A percentile compares a stretch with the other conserved stretches of the same genome.
Conservation (phyloP, 2,797 vertebrate species). For the Tangara arthus region DNA sequence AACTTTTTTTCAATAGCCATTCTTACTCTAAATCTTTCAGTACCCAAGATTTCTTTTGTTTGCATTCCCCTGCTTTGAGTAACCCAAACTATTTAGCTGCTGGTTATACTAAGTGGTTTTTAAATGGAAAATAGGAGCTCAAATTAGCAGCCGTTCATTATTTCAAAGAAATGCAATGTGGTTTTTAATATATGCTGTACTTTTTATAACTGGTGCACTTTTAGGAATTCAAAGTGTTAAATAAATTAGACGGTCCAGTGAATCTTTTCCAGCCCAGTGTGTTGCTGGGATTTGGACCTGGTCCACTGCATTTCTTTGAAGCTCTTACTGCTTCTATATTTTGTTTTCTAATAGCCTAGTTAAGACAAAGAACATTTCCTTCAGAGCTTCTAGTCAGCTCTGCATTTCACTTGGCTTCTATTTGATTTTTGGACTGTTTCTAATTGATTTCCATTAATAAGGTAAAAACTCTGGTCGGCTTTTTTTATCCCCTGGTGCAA, state of each 20-base stretch:
- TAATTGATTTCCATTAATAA: conserved; percentile 68
- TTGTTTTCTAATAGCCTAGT: conserved; percentile 64
- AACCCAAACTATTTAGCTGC: neutral
- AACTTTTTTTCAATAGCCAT: neutral
- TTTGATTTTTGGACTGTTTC: conserved; percentile 58
- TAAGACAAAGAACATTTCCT: conserved; percentile 70
- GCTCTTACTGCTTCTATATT: conserved; percentile 63
- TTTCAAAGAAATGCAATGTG: neutral
- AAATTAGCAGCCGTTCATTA: neutral
- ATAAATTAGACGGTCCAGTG: conserved; percentile 28
- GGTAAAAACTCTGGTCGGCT: neutral
- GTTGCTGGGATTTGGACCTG: conserved; percentile 55
- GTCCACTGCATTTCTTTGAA: conserved; percentile 65
- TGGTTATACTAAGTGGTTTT: neutral
- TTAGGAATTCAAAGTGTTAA: conserved; percentile 46
- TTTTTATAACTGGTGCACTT: neutral
- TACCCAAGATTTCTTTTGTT: neutral
- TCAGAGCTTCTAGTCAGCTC: conserved; percentile 26
- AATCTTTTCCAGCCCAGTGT: conserved; percentile 43
- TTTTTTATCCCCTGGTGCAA: neutral
- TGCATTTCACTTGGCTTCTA: conserved; percentile 36
- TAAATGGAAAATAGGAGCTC: neutral
- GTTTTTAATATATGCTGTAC: neutral
- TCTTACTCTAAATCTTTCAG: neutral
- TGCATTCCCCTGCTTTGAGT: neutral